Percentiles rank a stretch among this genome's conserved stretches.
Evolutionary conservation across 2,888 invertebrate species (phyloP).

Genomic region (Platycnemis pennipes): DNA sequence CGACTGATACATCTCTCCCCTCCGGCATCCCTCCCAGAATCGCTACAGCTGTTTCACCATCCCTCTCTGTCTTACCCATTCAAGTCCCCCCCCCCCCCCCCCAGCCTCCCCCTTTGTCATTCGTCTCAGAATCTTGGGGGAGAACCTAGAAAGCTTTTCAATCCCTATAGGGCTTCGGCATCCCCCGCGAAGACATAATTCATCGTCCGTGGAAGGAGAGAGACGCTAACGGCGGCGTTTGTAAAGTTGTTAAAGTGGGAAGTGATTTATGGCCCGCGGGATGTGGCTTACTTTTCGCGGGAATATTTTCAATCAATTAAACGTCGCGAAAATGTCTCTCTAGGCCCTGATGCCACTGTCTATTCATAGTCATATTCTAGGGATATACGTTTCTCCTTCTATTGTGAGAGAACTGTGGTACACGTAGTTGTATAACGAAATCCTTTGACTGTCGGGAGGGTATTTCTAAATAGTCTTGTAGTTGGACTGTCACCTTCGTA

Average conservation of each 20-base stretch:
- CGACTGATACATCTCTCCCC: not conserved
- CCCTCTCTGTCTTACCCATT: not conserved
- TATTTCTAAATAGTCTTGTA: too few relatives aligned
- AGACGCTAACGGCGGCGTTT: not conserved
- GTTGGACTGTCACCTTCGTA: too few relatives aligned
- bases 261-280: not conserved
- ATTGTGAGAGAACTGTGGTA: too few relatives aligned
- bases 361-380: too few relatives aligned
- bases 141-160: not conserved
- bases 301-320: not conserved
- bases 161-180: not conserved
- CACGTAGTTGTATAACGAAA: too few relatives aligned
- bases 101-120: not conserved
- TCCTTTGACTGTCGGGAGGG: too few relatives aligned
- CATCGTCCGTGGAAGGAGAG: not conserved
- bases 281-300: not conserved
- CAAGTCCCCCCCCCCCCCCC: too few relatives aligned
- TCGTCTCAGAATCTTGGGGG: not conserved
- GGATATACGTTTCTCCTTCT: too few relatives aligned
- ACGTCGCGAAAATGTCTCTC: too few relatives aligned
- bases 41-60: conserved; percentile 30
- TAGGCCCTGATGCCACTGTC: too few relatives aligned
- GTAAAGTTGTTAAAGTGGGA: not conserved
- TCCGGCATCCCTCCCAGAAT: not conserved
- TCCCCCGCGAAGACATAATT: not conserved